phyloP scores from a whole-genome alignment of 1,140 invertebrate species.

The Temnothorax nylanderi region DNA sequence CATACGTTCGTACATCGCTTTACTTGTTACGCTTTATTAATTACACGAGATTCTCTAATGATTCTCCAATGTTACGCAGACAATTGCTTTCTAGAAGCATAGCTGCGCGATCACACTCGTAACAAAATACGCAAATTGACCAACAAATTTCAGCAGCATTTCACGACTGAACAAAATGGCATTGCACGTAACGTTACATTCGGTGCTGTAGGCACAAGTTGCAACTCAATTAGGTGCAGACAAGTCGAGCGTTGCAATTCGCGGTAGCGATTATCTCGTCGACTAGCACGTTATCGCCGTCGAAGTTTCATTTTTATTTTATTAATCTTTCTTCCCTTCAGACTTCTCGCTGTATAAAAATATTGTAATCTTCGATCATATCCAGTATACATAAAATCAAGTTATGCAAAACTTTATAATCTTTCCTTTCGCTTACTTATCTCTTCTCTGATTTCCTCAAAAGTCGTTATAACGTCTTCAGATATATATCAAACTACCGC shows the following conservation, averaged over 20 bases:
- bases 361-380: not conserved
- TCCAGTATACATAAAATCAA: not conserved
- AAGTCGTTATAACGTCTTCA: not conserved
- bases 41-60: not conserved
- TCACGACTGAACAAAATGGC: not conserved
- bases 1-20: not conserved
- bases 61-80: not conserved
- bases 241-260: not conserved
- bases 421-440: not conserved
- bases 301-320: not conserved
- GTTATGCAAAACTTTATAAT: not conserved
- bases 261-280: not conserved
- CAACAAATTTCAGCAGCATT: not conserved
- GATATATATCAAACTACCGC: not conserved
- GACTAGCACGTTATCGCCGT: not conserved
- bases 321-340: not conserved
- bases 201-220: not conserved
- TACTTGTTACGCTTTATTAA: not conserved
- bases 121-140: not conserved
- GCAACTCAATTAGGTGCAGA: conserved; percentile 1
- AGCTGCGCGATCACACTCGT: not conserved
- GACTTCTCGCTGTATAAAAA: not conserved
- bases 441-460: not conserved
- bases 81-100: not conserved
- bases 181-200: not conserved